Evolutionary conservation across 2,797 vertebrate species (phyloP).

Genomic region (Myiothlypis coronata): DNA sequence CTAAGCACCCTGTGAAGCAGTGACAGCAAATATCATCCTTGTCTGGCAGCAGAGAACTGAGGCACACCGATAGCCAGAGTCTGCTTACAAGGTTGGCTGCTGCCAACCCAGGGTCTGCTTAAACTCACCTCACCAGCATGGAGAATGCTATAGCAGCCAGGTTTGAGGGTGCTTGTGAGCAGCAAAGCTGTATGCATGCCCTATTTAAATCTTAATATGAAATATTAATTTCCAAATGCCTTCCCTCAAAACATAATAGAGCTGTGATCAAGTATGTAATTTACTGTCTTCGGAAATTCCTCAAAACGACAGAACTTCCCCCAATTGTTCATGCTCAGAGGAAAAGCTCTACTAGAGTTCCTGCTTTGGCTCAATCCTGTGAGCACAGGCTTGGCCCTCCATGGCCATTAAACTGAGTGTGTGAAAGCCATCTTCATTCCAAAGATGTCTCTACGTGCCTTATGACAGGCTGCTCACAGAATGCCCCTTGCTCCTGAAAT

Average conservation of each 20-base stretch:
- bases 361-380: not conserved
- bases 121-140: not conserved
- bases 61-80: rapidly evolving
- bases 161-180: not conserved
- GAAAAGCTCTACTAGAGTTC: conserved; percentile 58
- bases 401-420: not conserved
- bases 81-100: not conserved
- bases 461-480: not conserved
- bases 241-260: conserved; percentile 58
- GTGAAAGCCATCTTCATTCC: conserved; percentile 50
- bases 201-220: not conserved
- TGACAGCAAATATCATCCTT: not conserved
- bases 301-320: conserved; percentile 68
- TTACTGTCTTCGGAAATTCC: conserved; percentile 74
- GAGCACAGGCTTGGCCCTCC: not conserved
- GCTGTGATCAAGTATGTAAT: conserved; percentile 63
- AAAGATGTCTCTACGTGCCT: conserved; percentile 20
- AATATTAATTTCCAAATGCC: conserved; percentile 67
- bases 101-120: not conserved
- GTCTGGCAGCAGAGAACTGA: not conserved
- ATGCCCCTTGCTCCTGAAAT: not conserved
- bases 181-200: not conserved
- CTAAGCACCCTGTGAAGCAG: not conserved
- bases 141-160: not conserved
- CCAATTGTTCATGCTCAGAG: conserved; percentile 73